Percentiles rank a stretch among this genome's conserved stretches.
Conservation (phyloP, 2,797 vertebrate species). For the Synaphobranchus kaupii region DNA sequence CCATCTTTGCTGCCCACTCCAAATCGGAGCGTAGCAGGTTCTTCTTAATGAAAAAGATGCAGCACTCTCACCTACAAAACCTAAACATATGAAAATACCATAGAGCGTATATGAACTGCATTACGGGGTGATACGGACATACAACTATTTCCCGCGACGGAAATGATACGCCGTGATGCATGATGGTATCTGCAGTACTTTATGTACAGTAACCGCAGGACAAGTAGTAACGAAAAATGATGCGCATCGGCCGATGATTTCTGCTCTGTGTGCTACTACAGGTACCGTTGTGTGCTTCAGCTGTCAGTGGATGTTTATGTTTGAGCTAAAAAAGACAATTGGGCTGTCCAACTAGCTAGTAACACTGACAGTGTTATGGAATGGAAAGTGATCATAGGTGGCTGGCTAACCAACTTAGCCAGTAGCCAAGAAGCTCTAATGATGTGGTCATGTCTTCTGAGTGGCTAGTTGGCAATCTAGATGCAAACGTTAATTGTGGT, state of each 20-base stretch:
- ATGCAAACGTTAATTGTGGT: neutral
- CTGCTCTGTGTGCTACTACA: neutral
- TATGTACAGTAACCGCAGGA: neutral
- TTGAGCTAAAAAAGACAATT: neutral
- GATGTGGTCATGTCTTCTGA: neutral
- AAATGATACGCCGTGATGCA: neutral
- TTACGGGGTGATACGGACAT: neutral
- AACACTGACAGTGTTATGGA: neutral
- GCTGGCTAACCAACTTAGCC: neutral
- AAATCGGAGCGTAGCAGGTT: slow-evolving; percentile 18
- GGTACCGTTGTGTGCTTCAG: neutral
- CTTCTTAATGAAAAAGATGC: neutral
- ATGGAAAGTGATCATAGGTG: neutral
- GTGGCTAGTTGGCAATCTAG: neutral
- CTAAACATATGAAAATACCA: neutral
- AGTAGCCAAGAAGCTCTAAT: neutral
- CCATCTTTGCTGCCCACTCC: slow-evolving; percentile 68
- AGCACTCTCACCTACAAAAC: neutral
- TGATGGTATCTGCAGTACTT: slow-evolving; percentile 22
- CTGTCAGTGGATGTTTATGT: slow-evolving; percentile 9
- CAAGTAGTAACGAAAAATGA: neutral
- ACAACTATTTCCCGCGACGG: slow-evolving; percentile 5
- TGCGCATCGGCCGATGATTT: neutral
- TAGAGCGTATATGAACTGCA: neutral
- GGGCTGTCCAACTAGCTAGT: neutral